These are phyloP conservation scores for Gobius niger DNA, from an alignment of 2,113 vertebrate genomes.

Conservation along the genomic window DNA sequence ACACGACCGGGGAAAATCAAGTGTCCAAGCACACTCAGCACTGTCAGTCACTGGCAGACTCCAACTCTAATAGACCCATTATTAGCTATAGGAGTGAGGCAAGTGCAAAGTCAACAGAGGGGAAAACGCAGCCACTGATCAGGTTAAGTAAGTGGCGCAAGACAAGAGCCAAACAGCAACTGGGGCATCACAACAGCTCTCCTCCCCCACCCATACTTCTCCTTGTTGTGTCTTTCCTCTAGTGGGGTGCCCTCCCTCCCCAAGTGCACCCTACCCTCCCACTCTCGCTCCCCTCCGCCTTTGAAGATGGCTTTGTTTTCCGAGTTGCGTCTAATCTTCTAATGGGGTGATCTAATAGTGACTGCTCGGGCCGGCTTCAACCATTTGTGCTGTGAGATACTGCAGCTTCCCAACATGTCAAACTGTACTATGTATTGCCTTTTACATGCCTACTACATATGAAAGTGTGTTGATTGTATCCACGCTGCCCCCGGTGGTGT, in stretches of 20 bases:
- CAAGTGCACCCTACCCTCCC: conserved; percentile 15
- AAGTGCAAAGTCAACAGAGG: conserved; percentile 46
- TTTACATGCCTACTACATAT: conserved; percentile 1
- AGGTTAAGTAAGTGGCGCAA: conserved; percentile 70
- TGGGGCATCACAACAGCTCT: conserved; percentile 67
- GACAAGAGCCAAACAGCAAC: conserved; percentile 57
- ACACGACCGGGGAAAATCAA: conserved; percentile 5
- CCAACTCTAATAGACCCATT: conserved; percentile 65
- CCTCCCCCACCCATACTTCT: neutral
- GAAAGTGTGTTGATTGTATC: conserved; percentile 39
- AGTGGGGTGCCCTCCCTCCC: conserved; percentile 35
- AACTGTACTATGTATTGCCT: neutral
- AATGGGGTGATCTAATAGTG: conserved; percentile 65
- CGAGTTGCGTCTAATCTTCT: conserved; percentile 62
- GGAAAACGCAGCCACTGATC: conserved; percentile 49
- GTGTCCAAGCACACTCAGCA: conserved; percentile 38
- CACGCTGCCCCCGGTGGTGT: conserved; percentile 52
- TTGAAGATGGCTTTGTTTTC: conserved; percentile 73
- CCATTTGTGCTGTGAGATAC: conserved; percentile 13
- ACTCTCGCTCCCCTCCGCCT: conserved; percentile 35
- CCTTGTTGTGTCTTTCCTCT: conserved; percentile 28
- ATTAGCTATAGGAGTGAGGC: conserved; percentile 45
- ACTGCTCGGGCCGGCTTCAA: conserved; percentile 27
- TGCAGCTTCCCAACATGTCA: conserved; percentile 37
- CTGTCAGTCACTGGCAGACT: conserved; percentile 53